phyloP scores from a whole-genome alignment of 2,113 vertebrate genomes.

The Casuarius casuarius region DNA sequence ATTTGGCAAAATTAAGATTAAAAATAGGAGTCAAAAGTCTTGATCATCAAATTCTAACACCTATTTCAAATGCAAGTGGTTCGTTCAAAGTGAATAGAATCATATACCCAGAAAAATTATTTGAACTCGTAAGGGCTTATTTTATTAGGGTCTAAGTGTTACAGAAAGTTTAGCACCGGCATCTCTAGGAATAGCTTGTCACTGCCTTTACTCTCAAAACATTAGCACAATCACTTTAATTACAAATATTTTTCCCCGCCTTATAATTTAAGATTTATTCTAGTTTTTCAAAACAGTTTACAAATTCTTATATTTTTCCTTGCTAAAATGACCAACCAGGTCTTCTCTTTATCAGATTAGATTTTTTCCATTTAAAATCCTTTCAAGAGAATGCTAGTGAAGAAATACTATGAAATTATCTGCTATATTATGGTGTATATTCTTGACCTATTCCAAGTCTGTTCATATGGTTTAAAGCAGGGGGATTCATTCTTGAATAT shows the following conservation, averaged over 20 bases:
- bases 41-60: neutral
- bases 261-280: neutral
- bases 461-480: neutral
- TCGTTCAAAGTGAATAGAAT: neutral
- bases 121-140: neutral
- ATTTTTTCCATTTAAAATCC: neutral
- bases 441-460: neutral
- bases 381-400: neutral
- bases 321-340: neutral
- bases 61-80: neutral
- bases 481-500: neutral
- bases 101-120: neutral
- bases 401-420: neutral
- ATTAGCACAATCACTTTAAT: neutral
- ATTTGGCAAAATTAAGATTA: neutral
- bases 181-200: neutral
- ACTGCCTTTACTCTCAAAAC: neutral
- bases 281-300: neutral
- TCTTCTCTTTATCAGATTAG: neutral
- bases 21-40: neutral
- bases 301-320: neutral
- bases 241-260: neutral
- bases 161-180: neutral
- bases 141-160: neutral
- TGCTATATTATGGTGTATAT: neutral